These are phyloP conservation scores for Aurelia aurita DNA, from an alignment of 30 jellyfish, hydroid and myxozoan genomes.

Conservation along the genomic window DNA sequence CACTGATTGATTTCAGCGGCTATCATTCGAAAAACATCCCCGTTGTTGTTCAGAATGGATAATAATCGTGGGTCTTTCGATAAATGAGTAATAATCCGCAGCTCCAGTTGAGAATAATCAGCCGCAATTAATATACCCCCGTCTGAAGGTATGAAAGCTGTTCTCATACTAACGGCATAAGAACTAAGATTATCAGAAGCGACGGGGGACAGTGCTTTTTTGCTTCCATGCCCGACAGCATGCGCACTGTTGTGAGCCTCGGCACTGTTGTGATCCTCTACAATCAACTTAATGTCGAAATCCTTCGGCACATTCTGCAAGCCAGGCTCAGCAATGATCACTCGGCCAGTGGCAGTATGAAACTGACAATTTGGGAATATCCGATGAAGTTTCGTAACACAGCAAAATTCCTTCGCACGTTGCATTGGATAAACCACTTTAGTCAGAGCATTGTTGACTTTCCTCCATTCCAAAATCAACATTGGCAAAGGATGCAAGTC, in stretches of 20 bases:
- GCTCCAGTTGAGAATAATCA: slow-evolving; percentile 93
- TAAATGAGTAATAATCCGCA: slow-evolving; percentile 88
- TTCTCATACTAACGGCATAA: slow-evolving; percentile 82
- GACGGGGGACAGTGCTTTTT: not conserved
- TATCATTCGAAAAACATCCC: slow-evolving; percentile 88
- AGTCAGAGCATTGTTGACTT: slow-evolving; percentile 78
- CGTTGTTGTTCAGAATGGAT: slow-evolving; percentile 59
- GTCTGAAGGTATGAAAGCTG: slow-evolving; percentile 82
- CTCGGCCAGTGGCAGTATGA: slow-evolving; percentile 95
- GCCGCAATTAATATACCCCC: slow-evolving; percentile 81
- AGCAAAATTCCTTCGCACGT: slow-evolving; percentile 47
- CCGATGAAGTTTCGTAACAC: slow-evolving; percentile 49
- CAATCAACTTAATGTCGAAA: slow-evolving; percentile 63
- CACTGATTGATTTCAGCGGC: slow-evolving; percentile 90
- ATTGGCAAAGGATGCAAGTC: slow-evolving; percentile 84
- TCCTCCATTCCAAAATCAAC: slow-evolving; percentile 93
- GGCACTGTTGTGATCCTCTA: not conserved
- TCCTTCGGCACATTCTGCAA: slow-evolving; percentile 95
- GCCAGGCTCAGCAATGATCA: slow-evolving; percentile 88
- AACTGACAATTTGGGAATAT: slow-evolving; percentile 76
- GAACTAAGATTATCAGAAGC: not conserved
- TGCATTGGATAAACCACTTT: slow-evolving; percentile 91
- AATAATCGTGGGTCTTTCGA: slow-evolving; percentile 73
- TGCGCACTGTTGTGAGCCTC: not conserved
- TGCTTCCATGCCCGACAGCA: too few species aligned